A percentile compares a stretch with the other conserved stretches of the same genome.
phyloP scores from a whole-genome alignment of 2,888 invertebrate species.

The Machimus rusticus region DNA sequence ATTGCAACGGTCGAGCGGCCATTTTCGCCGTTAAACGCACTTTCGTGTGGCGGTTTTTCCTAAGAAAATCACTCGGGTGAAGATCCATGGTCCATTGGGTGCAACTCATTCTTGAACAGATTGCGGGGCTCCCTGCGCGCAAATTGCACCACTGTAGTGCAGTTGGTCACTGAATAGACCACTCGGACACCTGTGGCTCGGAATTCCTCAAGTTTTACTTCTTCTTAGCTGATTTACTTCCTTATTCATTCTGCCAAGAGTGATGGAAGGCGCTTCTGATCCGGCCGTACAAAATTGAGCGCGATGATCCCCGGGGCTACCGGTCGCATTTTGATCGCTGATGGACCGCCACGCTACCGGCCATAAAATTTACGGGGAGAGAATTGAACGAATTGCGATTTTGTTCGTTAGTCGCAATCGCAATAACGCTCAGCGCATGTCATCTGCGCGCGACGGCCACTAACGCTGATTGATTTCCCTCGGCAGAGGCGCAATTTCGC shows the following conservation, averaged over 20 bases:
- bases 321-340: not conserved
- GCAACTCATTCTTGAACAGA: slow-evolving; percentile 11
- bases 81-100: slow-evolving; percentile 33
- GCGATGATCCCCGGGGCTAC: not conserved
- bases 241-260: slow-evolving; percentile 3
- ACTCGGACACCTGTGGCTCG: slow-evolving; percentile 32
- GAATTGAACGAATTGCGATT: not conserved
- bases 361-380: not conserved
- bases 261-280: not conserved
- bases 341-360: not conserved
- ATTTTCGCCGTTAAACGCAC: slow-evolving; percentile 30
- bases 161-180: not conserved
- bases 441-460: not conserved
- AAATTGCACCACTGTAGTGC: not conserved
- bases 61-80: slow-evolving; percentile 8
- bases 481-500: not conserved
- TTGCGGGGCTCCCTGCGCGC: not conserved
- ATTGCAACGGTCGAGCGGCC: slow-evolving; percentile 9
- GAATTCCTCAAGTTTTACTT: not conserved
- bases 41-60: not conserved
- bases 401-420: not conserved
- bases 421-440: not conserved
- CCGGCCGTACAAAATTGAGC: not conserved
- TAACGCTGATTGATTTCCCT: not conserved
- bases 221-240: slow-evolving; percentile 17